Conservation (phyloP, 1,140 invertebrate species). For the Drosophila pectinifera region DNA sequence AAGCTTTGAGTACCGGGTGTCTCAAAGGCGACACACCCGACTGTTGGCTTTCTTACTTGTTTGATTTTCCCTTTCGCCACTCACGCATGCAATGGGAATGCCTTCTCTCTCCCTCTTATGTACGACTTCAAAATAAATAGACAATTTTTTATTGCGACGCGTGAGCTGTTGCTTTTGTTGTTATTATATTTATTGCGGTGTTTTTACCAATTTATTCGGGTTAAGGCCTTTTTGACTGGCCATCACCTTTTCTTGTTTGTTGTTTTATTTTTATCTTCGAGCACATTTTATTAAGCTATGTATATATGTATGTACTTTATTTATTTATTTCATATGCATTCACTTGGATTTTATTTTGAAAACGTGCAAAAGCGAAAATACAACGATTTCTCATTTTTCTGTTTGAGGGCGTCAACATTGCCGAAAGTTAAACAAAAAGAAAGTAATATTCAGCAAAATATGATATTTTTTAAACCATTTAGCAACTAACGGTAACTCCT, state of each 20-base stretch:
- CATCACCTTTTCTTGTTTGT: constrained; percentile 33
- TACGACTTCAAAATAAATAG: constrained; percentile 11
- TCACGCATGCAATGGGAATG: constrained; percentile 1
- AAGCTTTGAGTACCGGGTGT: neutral
- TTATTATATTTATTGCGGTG: constrained; percentile 15
- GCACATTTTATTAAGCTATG: constrained; percentile 30
- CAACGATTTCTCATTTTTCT: constrained; percentile 45
- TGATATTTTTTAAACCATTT: too few relatives aligned
- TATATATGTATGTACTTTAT: constrained; percentile 1
- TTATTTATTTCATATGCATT: neutral
- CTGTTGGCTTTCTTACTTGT: constrained; percentile 3
- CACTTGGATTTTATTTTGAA: constrained; percentile 45
- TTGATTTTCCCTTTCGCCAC: constrained; percentile 1
- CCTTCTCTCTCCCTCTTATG: neutral
- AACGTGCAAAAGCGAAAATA: constrained; percentile 43
- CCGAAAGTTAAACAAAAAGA: constrained; percentile 4
- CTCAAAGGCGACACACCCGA: neutral
- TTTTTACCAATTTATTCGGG: constrained; percentile 75
- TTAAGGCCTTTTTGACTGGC: constrained; percentile 68
- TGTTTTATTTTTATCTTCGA: constrained; percentile 45
- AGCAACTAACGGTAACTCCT: too few relatives aligned
- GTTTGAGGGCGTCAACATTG: constrained; percentile 10
- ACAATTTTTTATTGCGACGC: constrained; percentile 10
- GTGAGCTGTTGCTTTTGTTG: constrained; percentile 23
- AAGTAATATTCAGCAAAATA: neutral